Conservation (phyloP, 2,888 invertebrate species). For the Yponomeuta malinellus region DNA sequence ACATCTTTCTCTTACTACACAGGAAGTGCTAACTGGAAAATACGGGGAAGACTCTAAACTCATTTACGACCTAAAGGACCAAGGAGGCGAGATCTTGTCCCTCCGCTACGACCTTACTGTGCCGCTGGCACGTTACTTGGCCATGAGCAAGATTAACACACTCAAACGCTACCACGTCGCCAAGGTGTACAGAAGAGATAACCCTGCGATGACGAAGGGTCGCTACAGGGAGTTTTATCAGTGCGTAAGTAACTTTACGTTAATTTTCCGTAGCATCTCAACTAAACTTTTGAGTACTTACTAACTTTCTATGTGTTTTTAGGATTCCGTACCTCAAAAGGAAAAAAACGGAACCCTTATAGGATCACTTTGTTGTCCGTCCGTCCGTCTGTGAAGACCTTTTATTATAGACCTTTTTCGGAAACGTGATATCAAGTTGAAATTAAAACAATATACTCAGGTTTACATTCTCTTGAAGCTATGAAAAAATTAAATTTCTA, state of each 20-base stretch:
- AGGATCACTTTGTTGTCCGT: too few relatives aligned
- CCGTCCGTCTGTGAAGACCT: too few relatives aligned
- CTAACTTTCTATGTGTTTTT: too few relatives aligned
- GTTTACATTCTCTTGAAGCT: too few relatives aligned
- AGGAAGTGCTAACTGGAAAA: constrained; percentile 98
- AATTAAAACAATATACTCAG: too few relatives aligned
- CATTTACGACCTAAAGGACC: constrained; percentile 98
- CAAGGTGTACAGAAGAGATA: constrained; percentile 98
- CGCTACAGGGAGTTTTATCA: constrained; percentile 99
- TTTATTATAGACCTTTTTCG: too few relatives aligned
- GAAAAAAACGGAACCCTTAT: too few relatives aligned
- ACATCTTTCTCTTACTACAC: constrained; percentile 43
- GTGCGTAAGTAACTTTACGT: constrained; percentile 84
- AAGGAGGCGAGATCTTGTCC: constrained; percentile 97
- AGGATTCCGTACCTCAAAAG: too few relatives aligned
- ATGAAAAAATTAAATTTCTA: too few relatives aligned
- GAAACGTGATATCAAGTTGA: too few relatives aligned
- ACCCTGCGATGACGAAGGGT: constrained; percentile 96
- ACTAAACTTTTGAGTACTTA: not conserved
- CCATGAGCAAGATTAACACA: constrained; percentile 96
- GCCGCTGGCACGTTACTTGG: constrained; percentile 97
- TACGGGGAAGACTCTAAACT: constrained; percentile 99
- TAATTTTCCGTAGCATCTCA: not conserved
- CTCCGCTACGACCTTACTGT: constrained; percentile 98
- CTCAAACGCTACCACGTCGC: constrained; percentile 99